Evolutionary conservation across 2,797 vertebrate species (phyloP).

Genomic region (Sparus aurata): DNA sequence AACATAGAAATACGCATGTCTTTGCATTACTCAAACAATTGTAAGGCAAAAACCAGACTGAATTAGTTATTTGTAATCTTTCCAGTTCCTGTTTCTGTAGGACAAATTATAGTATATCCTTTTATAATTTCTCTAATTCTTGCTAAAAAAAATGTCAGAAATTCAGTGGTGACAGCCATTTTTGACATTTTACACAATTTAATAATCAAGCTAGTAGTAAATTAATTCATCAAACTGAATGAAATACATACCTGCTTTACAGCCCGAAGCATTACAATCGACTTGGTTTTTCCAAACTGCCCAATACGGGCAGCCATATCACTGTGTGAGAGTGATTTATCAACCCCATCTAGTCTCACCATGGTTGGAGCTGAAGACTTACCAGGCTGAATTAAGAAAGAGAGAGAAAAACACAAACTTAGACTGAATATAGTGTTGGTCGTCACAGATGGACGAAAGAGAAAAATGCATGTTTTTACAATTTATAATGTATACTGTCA

Average conservation of each 20-base stretch:
- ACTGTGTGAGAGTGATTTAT: constrained; percentile 48
- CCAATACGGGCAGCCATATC: constrained; percentile 85
- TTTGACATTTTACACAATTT: no score
- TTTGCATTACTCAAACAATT: background rate
- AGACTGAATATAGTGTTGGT: background rate
- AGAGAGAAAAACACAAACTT: background rate
- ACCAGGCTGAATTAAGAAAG: constrained; percentile 21
- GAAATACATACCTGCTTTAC: no score
- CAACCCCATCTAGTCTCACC: constrained; percentile 53
- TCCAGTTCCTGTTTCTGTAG: no score
- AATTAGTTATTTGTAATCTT: no score
- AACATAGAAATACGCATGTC: background rate
- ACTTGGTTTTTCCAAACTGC: constrained; percentile 88
- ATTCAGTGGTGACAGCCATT: background rate
- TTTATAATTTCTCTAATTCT: no score
- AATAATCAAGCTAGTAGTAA: no score
- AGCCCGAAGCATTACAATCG: constrained; percentile 81
- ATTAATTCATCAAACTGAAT: no score
- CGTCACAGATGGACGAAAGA: no score
- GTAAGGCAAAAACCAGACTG: background rate
- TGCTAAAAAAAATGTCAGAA: no score
- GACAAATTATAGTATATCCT: no score
- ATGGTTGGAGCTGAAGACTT: constrained; percentile 34
- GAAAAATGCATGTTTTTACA: no score
- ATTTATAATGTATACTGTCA: no score